These are phyloP conservation scores for Scleropages formosus DNA, from an alignment of 2,797 vertebrate genomes.

Conservation along the genomic window DNA sequence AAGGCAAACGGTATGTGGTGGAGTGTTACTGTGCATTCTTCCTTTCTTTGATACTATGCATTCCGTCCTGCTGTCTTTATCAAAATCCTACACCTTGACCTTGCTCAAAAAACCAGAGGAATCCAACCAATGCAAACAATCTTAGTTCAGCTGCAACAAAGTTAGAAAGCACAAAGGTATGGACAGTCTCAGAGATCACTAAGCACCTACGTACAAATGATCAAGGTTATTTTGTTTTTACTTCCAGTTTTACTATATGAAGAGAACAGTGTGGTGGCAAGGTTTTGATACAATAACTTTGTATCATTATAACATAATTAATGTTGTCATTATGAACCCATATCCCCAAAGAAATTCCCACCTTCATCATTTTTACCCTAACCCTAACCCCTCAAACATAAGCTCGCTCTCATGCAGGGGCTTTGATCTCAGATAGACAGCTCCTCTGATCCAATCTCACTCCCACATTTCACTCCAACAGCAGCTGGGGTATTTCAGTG, in stretches of 20 bases:
- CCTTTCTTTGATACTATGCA: no score
- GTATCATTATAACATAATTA: not conserved
- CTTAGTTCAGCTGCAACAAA: no score
- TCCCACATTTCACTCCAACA: not conserved
- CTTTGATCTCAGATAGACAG: constrained; percentile 21
- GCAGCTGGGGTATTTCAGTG: not conserved
- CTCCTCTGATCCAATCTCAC: constrained; percentile 3
- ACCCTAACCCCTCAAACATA: not conserved
- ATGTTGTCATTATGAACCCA: not conserved
- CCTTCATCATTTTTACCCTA: not conserved
- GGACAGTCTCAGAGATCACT: not conserved
- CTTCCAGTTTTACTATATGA: not conserved
- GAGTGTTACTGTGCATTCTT: no score
- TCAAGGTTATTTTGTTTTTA: not conserved
- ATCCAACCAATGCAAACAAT: no score
- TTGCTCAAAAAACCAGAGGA: no score
- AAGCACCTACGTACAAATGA: not conserved
- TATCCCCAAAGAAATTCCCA: constrained; percentile 7
- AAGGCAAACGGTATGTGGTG: no score
- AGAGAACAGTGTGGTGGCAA: no score
- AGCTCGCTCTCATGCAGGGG: not conserved
- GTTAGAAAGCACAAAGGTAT: not conserved
- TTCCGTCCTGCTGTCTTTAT: no score
- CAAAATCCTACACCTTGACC: no score
- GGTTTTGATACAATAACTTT: no score